A percentile compares a stretch with the other conserved stretches of the same genome.
These are phyloP conservation scores for Leucoptera coffeella DNA, from an alignment of 2,888 invertebrate species.

Conservation along the genomic window DNA sequence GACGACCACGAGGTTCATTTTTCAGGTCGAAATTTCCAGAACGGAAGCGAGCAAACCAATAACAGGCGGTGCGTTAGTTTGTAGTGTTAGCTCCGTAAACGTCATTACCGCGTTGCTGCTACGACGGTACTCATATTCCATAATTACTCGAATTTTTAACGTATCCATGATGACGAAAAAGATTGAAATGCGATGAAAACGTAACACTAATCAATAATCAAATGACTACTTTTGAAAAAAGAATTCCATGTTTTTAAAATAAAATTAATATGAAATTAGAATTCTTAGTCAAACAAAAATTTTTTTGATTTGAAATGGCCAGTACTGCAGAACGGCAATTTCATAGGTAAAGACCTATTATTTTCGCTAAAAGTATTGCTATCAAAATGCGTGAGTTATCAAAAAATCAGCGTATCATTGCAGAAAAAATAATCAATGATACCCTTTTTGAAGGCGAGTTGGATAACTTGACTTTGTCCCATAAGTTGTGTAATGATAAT, in stretches of 20 bases:
- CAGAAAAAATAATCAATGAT: constrained; percentile 5
- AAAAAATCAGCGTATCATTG: too few species aligned
- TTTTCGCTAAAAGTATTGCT: constrained; percentile 4
- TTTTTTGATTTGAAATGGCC: constrained; percentile 7
- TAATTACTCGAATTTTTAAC: constrained; percentile 1
- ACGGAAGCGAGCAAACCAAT: not conserved
- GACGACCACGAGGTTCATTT: constrained; percentile 5
- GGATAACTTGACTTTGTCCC: constrained; percentile 2
- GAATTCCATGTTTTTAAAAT: constrained; percentile 2
- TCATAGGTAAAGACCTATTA: too few species aligned
- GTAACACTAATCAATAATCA: not conserved
- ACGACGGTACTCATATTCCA: constrained; percentile 3
- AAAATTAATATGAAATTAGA: constrained; percentile 6
- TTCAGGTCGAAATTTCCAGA: constrained; percentile 2
- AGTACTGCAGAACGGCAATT: too few species aligned
- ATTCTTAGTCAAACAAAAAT: constrained; percentile 7
- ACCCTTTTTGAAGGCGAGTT: constrained; percentile 4
- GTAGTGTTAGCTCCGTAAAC: constrained; percentile 2
- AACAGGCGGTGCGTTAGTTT: not conserved
- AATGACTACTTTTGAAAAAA: constrained; percentile 3
- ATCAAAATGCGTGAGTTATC: constrained; percentile 2
- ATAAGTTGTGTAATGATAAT: not conserved
- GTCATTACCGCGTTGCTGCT: constrained; percentile 4
- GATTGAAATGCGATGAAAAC: not conserved
- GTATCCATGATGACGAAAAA: constrained; percentile 2